Base-by-base conservation (phyloP, 2,888 invertebrate species). In the Galerucella nymphaeae region DNA sequence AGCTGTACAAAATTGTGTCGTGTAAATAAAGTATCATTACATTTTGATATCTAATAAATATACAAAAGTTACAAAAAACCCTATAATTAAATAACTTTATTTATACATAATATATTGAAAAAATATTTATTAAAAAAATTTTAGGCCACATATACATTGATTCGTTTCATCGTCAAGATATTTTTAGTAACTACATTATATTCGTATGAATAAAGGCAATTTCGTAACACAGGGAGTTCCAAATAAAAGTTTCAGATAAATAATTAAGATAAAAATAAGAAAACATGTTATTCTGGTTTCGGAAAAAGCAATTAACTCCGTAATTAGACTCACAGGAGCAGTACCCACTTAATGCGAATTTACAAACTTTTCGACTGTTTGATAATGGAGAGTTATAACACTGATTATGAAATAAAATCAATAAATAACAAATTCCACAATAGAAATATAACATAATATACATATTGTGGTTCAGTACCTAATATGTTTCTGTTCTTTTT, bases 1-100 rank as follows among this genome's bases (percentile, higher is more conserved):
- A 55, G 61, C 69, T 69, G 69, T 69, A 69, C 69, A 69, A 69
- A 69, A 62, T 62, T 53, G 59, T 23, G 30, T 42, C 45, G 23
- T 66, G 55, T 66, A 66, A 57, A 57, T 66, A 48, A 59, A 67
- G 30, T 69, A 53, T 14, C 16, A 61, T 41, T 48, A 62, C 50
- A 69, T 45, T 62, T 42, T 50, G 6, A 48, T 16, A 61, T 62
- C 53, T 62, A 69, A 59, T 68, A 66, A 68, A 61, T 62, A 69
- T 62, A 62, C 69, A 69, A 62, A 62, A 50, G 68, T 62, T 68
- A 68, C 62, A 68, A 68, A 53, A 38, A 38, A 38, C 30, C 13
- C n/a, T 18, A 38, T 59, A 59, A 59, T 59, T 30, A 38, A 30
- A 30, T 30, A 55, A 59, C 30, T n/a, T 59, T 8, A 1, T 38